These are phyloP conservation scores for Oxytorus armatus DNA, from an alignment of 2,888 invertebrate species.

Conservation along the genomic window DNA sequence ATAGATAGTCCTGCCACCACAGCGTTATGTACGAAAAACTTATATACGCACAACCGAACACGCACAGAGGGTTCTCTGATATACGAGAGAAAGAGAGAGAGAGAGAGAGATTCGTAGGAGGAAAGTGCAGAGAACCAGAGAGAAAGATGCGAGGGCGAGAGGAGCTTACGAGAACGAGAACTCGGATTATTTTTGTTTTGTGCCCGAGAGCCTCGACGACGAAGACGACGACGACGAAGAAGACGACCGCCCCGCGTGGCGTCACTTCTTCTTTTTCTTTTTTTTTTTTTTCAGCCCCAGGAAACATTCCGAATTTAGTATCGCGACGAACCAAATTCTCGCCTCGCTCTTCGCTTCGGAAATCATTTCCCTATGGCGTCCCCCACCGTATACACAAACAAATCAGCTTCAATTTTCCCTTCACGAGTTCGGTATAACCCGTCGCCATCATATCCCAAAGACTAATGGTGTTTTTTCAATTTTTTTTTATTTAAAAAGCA, in stretches of 20 bases:
- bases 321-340: slow-evolving; percentile 45
- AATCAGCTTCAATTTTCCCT: slow-evolving; percentile 14
- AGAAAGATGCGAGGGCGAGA: slow-evolving; percentile 63
- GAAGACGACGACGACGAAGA: slow-evolving; percentile 55
- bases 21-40: slow-evolving; percentile 25
- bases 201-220: slow-evolving; percentile 64
- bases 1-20: slow-evolving; percentile 62
- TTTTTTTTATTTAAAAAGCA: neutral
- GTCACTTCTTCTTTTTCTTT: slow-evolving; percentile 42
- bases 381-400: slow-evolving; percentile 44
- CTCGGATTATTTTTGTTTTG: slow-evolving; percentile 70
- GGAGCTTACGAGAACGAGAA: slow-evolving; percentile 50
- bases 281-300: slow-evolving; percentile 33
- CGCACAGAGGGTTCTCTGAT: slow-evolving; percentile 29
- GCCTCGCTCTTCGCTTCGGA: slow-evolving; percentile 13
- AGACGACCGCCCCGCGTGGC: slow-evolving; percentile 38
- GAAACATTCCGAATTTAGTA: slow-evolving; percentile 62
- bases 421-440: neutral
- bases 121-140: slow-evolving; percentile 59
- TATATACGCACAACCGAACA: slow-evolving; percentile 25
- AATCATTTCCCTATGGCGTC: slow-evolving; percentile 37
- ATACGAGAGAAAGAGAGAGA: slow-evolving; percentile 45
- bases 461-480: slow-evolving; percentile 14
- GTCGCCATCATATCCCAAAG: neutral
- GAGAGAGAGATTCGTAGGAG: slow-evolving; percentile 47